A percentile compares a stretch with the other conserved stretches of the same genome.
Conservation (phyloP, 2,888 invertebrate species). For the Xanthia icteritia region DNA sequence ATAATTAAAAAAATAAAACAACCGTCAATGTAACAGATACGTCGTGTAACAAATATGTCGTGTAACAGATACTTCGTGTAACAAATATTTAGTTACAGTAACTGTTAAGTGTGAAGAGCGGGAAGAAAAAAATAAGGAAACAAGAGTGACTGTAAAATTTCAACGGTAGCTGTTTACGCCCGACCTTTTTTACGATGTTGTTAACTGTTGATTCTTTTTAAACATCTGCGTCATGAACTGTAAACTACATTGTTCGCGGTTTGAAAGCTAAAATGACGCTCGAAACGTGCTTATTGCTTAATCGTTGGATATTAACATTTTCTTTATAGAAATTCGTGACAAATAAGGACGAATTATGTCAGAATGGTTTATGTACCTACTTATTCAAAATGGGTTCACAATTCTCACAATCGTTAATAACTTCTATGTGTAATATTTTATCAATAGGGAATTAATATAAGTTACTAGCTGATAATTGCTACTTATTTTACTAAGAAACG, state of each 20-base stretch:
- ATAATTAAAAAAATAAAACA: background rate
- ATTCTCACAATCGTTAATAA: conserved; percentile 1
- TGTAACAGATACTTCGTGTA: background rate
- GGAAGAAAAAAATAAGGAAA: conserved; percentile 72
- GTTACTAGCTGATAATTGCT: background rate
- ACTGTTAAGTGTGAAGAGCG: conserved; percentile 50
- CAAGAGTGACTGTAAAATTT: conserved; percentile 87
- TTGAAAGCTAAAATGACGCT: conserved; percentile 79
- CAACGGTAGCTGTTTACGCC: conserved; percentile 87
- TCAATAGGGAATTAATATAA: background rate
- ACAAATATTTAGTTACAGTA: conserved; percentile 21
- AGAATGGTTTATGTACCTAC: conserved; percentile 13
- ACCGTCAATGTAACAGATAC: background rate
- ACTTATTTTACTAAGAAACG: background rate
- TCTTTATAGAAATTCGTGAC: conserved; percentile 42
- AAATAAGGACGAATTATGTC: conserved; percentile 29
- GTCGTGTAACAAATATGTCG: background rate
- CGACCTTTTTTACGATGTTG: conserved; percentile 88
- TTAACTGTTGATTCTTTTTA: conserved; percentile 90
- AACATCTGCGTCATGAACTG: conserved; percentile 87
- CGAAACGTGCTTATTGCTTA: conserved; percentile 67
- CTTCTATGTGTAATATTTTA: background rate
- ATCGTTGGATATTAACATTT: conserved; percentile 56
- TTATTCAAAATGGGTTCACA: conserved; percentile 4
- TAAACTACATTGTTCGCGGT: conserved; percentile 88